Evolutionary conservation across 2,888 invertebrate species (phyloP).

Genomic region (Augiades crinisus): DNA sequence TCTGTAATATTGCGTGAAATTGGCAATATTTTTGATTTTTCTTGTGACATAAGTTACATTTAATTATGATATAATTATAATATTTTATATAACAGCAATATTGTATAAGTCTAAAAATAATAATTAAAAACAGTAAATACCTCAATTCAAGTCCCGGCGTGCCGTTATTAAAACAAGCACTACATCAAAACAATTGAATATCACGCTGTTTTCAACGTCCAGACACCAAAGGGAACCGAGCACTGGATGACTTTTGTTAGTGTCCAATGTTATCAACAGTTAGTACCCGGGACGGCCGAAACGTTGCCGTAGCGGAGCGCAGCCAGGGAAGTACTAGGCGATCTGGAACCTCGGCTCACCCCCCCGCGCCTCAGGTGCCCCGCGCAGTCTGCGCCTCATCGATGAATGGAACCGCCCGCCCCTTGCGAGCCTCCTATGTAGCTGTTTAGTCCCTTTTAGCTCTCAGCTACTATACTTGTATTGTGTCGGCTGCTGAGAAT

Average conservation of each 20-base stretch:
- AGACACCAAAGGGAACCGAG: not conserved
- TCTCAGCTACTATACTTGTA: conserved; percentile 59
- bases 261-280: conserved; percentile 9
- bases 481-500: conserved; percentile 60
- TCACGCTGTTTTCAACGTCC: not conserved
- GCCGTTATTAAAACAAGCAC: not conserved
- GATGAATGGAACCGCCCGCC: conserved; percentile 69
- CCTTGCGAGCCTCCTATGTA: conserved; percentile 41
- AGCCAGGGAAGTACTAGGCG: conserved; percentile 57
- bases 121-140: not conserved
- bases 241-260: conserved; percentile 2
- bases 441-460: conserved; percentile 53
- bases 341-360: conserved; percentile 48
- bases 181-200: not conserved
- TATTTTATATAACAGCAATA: not conserved
- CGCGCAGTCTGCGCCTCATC: conserved; percentile 68
- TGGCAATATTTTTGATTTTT: too few species aligned
- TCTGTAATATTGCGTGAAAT: too few species aligned
- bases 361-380: conserved; percentile 42
- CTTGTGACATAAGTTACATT: too few species aligned
- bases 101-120: not conserved
- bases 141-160: not conserved
- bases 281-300: conserved; percentile 28
- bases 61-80: too few species aligned
- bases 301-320: conserved; percentile 40